phyloP scores from a whole-genome alignment of 2,113 vertebrate species.

The Potamarius usumacintae region DNA sequence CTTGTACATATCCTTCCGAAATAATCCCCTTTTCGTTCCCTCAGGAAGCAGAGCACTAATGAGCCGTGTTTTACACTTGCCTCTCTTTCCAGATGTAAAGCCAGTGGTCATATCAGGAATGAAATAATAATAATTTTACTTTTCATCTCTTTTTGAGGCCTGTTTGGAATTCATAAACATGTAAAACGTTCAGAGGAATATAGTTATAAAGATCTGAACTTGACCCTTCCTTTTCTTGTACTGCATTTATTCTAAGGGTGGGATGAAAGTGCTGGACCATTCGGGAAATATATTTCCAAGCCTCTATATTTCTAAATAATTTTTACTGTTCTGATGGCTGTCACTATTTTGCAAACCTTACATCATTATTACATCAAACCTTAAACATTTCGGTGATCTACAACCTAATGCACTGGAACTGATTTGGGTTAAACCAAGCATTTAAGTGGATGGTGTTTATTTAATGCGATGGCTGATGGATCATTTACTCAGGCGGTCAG shows the following conservation, averaged over 20 bases:
- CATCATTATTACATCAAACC: background rate
- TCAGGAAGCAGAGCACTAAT: conserved; percentile 14
- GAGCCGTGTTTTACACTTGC: background rate
- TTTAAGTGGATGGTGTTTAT: background rate
- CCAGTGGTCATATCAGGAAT: background rate
- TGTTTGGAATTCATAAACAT: background rate
- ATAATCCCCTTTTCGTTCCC: conserved; percentile 36
- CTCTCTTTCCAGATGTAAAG: conserved; percentile 6
- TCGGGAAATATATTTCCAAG: background rate
- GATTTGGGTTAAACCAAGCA: background rate
- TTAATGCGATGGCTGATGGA: background rate
- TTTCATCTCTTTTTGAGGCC: background rate
- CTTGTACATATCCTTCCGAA: background rate
- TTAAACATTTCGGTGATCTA: background rate
- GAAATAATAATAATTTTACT: background rate
- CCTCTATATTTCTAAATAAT: background rate
- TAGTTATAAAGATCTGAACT: background rate
- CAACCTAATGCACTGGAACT: background rate
- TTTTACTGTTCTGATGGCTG: background rate
- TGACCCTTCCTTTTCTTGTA: background rate
- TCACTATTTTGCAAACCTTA: background rate
- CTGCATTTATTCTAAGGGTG: background rate
- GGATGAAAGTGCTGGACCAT: background rate
- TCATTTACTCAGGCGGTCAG: background rate
- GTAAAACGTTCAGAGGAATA: background rate